Percentiles rank a stretch among this genome's conserved stretches.
Evolutionary conservation across 2,113 vertebrate genomes (phyloP).

Genomic region (Anoplopoma fimbria): DNA sequence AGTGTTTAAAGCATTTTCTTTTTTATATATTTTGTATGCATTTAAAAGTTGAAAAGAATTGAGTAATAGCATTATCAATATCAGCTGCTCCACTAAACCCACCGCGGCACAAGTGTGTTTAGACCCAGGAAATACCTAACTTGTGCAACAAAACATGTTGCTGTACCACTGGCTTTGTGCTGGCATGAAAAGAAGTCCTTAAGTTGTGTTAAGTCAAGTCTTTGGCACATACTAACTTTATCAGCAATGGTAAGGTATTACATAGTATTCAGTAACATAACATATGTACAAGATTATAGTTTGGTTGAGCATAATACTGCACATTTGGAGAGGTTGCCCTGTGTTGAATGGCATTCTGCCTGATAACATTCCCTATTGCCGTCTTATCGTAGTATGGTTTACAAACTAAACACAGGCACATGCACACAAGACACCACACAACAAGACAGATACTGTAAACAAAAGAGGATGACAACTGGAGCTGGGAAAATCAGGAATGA

Average conservation of each 20-base stretch:
- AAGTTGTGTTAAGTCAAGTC: background rate
- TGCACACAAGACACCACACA: background rate
- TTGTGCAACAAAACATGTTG: background rate
- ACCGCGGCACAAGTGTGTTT: background rate
- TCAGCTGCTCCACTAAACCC: background rate
- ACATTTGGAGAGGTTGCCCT: background rate
- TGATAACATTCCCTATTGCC: background rate
- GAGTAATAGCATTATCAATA: background rate
- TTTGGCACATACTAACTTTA: background rate
- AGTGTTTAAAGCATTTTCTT: background rate
- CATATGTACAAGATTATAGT: background rate
- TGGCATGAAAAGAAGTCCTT: background rate
- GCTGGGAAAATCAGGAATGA: slow-evolving; percentile 69
- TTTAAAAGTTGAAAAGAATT: background rate
- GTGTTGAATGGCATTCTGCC: background rate
- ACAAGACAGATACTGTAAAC: background rate
- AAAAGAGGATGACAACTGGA: background rate
- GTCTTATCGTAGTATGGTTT: background rate
- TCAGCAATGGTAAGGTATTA: background rate
- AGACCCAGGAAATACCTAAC: background rate
- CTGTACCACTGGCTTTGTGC: background rate
- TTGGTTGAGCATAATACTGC: background rate
- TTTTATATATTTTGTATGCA: background rate
- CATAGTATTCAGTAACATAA: background rate
- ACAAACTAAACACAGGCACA: background rate